phyloP scores from a whole-genome alignment of 2,113 vertebrate species.

The Myotis davidii region DNA sequence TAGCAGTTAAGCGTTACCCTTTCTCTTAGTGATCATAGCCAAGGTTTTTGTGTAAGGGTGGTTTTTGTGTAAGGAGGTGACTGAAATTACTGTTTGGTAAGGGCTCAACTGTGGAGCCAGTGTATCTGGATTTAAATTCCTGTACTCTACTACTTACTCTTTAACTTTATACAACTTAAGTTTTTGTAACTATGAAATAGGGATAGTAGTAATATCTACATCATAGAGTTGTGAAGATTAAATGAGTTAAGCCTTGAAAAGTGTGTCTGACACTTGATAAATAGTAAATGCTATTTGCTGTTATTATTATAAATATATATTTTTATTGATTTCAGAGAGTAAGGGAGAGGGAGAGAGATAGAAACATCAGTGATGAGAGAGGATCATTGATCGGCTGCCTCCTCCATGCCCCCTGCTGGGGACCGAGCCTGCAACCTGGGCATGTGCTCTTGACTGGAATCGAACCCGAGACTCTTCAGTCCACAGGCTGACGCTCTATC shows the following conservation, averaged over 20 bases:
- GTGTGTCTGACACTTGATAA: not conserved
- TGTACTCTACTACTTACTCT: not conserved
- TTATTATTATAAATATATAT: not conserved
- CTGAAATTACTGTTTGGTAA: not conserved
- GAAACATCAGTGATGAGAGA: too few species aligned
- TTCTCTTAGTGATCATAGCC: not conserved
- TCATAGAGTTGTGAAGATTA: conserved; percentile 2
- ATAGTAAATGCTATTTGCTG: not conserved
- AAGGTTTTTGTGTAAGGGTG: not conserved
- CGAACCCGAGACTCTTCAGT: too few species aligned
- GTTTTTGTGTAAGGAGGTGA: conserved; percentile 38
- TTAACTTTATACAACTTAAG: not conserved
- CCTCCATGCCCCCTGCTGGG: too few species aligned
- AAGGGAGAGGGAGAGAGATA: too few species aligned
- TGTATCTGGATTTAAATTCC: conserved; percentile 28
- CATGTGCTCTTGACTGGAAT: too few species aligned
- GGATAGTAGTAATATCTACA: not conserved
- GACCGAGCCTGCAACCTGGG: too few species aligned
- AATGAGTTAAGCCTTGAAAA: conserved; percentile 9
- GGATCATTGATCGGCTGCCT: too few species aligned
- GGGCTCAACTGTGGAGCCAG: not conserved
- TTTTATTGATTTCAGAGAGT: too few species aligned
- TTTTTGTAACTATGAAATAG: conserved; percentile 1
- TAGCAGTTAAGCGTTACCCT: not conserved
- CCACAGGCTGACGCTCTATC: too few species aligned